Conservation (phyloP, 2,797 vertebrate genomes). For the Oryzias dopingdopingensis region DNA sequence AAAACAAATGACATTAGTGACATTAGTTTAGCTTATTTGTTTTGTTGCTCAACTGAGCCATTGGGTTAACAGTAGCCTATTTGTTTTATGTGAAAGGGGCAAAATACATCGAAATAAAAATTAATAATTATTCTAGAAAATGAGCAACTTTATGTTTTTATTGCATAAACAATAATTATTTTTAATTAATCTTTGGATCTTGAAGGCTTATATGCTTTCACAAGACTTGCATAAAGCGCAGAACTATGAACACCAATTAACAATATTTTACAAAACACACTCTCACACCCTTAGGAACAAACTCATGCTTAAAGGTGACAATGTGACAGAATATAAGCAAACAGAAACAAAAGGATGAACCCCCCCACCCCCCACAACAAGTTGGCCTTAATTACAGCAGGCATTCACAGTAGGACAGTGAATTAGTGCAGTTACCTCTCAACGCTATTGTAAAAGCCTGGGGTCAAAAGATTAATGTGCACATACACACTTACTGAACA, state of each 20-base stretch:
- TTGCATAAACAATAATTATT: too few relatives aligned
- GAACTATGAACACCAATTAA: background rate
- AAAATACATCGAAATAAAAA: too few relatives aligned
- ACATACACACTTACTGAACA: slow-evolving; percentile 35
- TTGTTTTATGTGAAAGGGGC: too few relatives aligned
- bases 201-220: background rate
- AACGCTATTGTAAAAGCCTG: slow-evolving; percentile 67
- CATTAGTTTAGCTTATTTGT: too few relatives aligned
- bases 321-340: slow-evolving; percentile 20
- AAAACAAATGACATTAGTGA: too few relatives aligned
- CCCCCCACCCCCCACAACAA: slow-evolving; percentile 32
- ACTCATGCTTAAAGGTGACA: slow-evolving; percentile 11
- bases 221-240: background rate
- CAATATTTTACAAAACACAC: background rate
- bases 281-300: slow-evolving; percentile 9
- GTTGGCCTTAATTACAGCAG: slow-evolving; percentile 95
- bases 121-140: too few relatives aligned
- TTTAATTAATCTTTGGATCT: too few relatives aligned
- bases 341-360: slow-evolving; percentile 14
- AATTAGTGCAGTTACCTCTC: slow-evolving; percentile 90
- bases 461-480: slow-evolving; percentile 84
- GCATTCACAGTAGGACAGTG: slow-evolving; percentile 87
- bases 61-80: too few relatives aligned
- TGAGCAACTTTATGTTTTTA: too few relatives aligned
- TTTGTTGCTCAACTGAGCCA: too few relatives aligned